Evolutionary conservation across 2,113 vertebrate species (phyloP).

Genomic region (Bos indicus): DNA sequence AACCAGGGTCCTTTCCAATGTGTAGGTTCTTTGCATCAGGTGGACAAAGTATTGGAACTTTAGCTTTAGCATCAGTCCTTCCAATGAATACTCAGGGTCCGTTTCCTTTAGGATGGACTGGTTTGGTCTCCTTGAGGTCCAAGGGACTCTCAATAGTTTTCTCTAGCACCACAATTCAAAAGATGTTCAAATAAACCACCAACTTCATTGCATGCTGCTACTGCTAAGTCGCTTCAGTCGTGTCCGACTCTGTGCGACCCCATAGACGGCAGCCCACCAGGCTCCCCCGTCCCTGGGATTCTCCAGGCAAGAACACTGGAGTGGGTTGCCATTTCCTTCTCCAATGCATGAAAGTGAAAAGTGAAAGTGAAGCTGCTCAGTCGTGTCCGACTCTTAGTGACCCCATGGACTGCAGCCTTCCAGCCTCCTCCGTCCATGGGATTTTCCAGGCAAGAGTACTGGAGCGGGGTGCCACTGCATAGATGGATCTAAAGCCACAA

Average conservation of each 20-base stretch:
- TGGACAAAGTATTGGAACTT: neutral
- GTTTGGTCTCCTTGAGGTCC: neutral
- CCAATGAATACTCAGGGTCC: neutral
- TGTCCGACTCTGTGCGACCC: neutral
- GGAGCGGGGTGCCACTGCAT: too few species aligned
- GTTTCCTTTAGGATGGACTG: neutral
- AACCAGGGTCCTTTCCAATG: neutral
- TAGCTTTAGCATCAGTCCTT: neutral
- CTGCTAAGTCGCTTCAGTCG: neutral
- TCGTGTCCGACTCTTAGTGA: too few species aligned
- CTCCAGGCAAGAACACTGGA: too few species aligned
- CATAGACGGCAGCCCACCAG: accelerated
- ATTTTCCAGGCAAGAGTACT: too few species aligned
- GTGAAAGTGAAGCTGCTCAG: too few species aligned
- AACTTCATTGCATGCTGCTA: neutral
- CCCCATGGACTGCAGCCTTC: too few species aligned
- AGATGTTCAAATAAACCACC: neutral
- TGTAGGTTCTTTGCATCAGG: neutral
- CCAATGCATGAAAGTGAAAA: too few species aligned
- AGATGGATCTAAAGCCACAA: neutral
- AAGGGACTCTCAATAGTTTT: neutral
- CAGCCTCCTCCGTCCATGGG: too few species aligned
- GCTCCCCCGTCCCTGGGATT: too few species aligned
- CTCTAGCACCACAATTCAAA: neutral
- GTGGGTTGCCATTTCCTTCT: too few species aligned